Base-by-base conservation (phyloP, 2,113 vertebrate species). In the Galemys pyrenaicus region DNA sequence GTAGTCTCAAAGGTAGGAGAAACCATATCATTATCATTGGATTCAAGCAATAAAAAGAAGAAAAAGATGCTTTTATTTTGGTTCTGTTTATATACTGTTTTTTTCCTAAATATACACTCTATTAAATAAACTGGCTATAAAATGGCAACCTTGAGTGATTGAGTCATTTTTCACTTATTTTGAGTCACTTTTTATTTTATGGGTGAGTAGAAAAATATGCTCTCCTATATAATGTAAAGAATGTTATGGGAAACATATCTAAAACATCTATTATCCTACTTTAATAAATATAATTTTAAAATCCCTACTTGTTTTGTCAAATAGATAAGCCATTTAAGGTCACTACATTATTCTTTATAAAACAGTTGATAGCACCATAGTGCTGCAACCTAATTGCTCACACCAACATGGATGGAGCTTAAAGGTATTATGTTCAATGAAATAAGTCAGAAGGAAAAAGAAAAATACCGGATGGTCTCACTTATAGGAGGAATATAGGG, bases 41-140 rank as follows among this genome's bases (percentile, higher is more conserved):
- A 56, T 91, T 11, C 22, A 88, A 95, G 17, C 51, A 95, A 64
- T 90, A 96, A 95, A 83, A 35, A 84, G n/a, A 20, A 22, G 73
- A 83, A 89, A 95, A 70, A 9, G 10, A 22, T 37, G 13, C 35
- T 51, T 91, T 92, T 88, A 24, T 0, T 71, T 90, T 87, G 11
- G 9, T n/a, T 89, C 77, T 86, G 19, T 26, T 87, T 97, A 67
- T 86, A 70, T 1, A 83, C 24, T 70, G 37, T 93, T 75, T 67
- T 28, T 6, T 24, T 3, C 79, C 13, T 39, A 86, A 16, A 74
- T 74, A 54, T 39, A 86, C 87, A 70, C 70, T 41, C 2, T 0
- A 73, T 41, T 89, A 68, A 81, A 77, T 41, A 90, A 91, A 64
- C 0, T 24, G 8, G 94, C 81, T 49, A 62, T 89, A 88, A 60